Percentiles rank a stretch among this genome's conserved stretches.
Conservation (phyloP, 1,140 invertebrate genomes). For the Teleogryllus occipitalis region DNA sequence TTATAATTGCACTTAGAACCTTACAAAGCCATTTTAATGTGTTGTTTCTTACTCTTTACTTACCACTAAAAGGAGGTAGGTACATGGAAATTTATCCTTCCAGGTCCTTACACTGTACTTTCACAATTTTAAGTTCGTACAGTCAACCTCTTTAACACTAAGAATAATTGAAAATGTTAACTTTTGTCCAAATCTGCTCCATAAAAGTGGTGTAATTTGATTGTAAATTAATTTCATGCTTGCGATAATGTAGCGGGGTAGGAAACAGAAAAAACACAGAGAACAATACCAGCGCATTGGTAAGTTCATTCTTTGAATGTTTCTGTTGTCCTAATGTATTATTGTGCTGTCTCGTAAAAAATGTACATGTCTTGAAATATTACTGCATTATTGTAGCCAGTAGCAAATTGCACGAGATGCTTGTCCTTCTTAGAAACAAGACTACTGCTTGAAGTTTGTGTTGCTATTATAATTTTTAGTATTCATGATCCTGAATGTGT, state of each 20-base stretch:
- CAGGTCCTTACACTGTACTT: too few relatives aligned
- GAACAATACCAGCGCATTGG: conserved; percentile 75
- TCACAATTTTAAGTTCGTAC: too few relatives aligned
- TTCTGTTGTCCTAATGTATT: background rate
- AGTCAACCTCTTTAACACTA: background rate
- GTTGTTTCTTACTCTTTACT: too few relatives aligned
- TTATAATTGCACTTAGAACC: too few relatives aligned
- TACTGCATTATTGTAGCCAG: background rate
- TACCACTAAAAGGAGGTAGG: too few relatives aligned
- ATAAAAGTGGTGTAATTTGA: conserved; percentile 11
- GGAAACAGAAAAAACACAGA: conserved; percentile 60
- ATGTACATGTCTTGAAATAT: background rate
- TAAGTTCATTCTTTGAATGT: conserved; percentile 42
- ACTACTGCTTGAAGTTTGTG: too few relatives aligned
- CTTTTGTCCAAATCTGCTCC: background rate
- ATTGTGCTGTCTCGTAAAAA: background rate
- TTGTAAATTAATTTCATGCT: conserved; percentile 35
- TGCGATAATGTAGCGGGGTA: conserved; percentile 47
- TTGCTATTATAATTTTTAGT: too few relatives aligned
- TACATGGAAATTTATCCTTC: too few relatives aligned
- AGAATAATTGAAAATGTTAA: background rate
- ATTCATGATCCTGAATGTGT: too few relatives aligned
- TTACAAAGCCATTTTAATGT: too few relatives aligned
- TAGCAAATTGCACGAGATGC: background rate
- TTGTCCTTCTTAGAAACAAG: too few relatives aligned